Evolutionary conservation across 2,113 vertebrate genomes (phyloP), one percentile per base, ranked within the genome.

Genomic region (Xiphorhynchus elegans): DNA sequence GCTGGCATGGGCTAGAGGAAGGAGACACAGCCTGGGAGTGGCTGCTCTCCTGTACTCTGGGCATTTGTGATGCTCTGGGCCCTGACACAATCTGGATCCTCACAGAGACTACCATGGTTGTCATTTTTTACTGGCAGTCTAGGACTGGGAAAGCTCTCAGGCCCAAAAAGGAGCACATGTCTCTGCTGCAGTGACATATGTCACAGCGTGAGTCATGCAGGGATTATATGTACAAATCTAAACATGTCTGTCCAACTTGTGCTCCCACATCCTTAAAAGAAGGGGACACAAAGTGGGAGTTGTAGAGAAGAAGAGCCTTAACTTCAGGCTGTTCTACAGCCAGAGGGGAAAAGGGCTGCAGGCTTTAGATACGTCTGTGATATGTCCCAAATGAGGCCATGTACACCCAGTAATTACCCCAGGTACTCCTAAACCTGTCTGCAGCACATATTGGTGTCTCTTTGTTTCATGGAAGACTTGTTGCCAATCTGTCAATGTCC

Each of bases 201-300:
- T 92, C 94, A 95, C 76, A 95, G 59, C 69, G 60, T 64, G 68
- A 93, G 68, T 86, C 95, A 89, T 78, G 88, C 83, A 25, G 92
- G 68, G 88, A 85, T 94, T 63, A 9, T 47, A 87, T n/a, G 39
- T 58, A 91, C 75, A 84, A 88, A 86, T 80, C 72, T 62, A 79
- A 92, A 91, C 85, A 86, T 66, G 67, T 62, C 84, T 89, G 78
- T 83, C 82, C 83, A 53, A 24, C 64, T 88, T 70, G 80, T 40
- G 72, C 79, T 90, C 72, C 92, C 28, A 28, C 4, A 20, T 90
- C 85, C 76, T 94, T 62, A 72, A 68, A 82, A 53, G 80, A 89
- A 82, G n/a, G 87, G 20, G 44, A 35, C 52, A 60, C 40, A 35
- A 55, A 78, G 23, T 53, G 58, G 68, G 75, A 84, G 56, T 62